phyloP scores from a whole-genome alignment of 37 sponge, comb jelly and placozoan species.

The Chondrilla cf. caribensis region DNA sequence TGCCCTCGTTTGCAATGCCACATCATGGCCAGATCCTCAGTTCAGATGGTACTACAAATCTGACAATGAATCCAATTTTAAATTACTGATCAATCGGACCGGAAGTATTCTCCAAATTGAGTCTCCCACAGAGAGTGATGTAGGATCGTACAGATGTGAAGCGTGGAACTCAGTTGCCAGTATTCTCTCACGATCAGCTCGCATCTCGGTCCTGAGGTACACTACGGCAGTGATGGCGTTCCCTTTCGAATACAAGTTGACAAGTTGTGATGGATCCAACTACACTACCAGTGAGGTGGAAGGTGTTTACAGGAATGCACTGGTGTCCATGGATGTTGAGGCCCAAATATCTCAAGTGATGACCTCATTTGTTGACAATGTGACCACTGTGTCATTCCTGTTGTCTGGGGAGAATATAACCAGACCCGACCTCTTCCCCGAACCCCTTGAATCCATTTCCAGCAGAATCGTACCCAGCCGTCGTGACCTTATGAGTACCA shows the following conservation, averaged over 20 bases:
- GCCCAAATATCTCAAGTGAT: background rate
- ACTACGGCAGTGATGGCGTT: background rate
- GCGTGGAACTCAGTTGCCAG: constrained; percentile 19
- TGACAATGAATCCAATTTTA: background rate
- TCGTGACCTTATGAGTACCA: background rate
- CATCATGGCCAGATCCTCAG: constrained; percentile 6
- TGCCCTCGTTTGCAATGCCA: background rate
- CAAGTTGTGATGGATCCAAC: background rate
- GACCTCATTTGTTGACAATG: background rate
- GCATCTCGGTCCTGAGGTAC: background rate
- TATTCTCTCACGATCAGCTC: background rate
- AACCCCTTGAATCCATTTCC: background rate
- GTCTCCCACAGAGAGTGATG: background rate
- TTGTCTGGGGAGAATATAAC: background rate
- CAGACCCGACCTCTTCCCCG: background rate
- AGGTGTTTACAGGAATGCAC: background rate
- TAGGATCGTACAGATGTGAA: constrained; percentile 21
- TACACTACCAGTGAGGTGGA: background rate
- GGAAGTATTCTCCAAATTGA: background rate
- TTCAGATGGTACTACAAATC: constrained; percentile 16
- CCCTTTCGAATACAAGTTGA: background rate
- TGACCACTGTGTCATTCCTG: background rate
- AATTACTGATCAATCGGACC: background rate
- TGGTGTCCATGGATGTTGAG: background rate
- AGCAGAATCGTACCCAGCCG: background rate